These are phyloP conservation scores for Meganola albula DNA, from an alignment of 2,888 invertebrate species.

Conservation along the genomic window DNA sequence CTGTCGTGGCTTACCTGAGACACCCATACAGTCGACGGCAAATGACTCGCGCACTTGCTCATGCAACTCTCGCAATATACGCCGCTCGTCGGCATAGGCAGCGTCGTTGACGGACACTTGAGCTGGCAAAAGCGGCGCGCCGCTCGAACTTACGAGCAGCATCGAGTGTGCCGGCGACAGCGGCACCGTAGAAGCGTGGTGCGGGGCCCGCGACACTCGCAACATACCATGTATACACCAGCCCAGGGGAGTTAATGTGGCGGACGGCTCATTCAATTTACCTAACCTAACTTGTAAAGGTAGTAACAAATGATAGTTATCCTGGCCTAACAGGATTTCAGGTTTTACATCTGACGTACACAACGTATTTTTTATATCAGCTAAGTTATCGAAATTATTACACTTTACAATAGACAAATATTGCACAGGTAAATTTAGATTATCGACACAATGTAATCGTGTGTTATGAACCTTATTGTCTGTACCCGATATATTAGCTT, in stretches of 20 bases:
- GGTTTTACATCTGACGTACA: not conserved
- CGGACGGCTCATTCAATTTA: slow-evolving; percentile 1
- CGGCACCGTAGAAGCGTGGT: too few relatives aligned
- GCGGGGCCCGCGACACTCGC: too few relatives aligned
- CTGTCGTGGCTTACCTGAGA: slow-evolving; percentile 1
- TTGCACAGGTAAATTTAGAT: slow-evolving; percentile 1
- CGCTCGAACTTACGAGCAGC: not conserved
- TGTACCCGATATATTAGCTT: not conserved
- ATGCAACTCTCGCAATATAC: not conserved
- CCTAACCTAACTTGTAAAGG: slow-evolving; percentile 1
- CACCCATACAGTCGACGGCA: slow-evolving; percentile 3
- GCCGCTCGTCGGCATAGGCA: not conserved
- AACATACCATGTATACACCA: slow-evolving; percentile 5
- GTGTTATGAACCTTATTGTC: not conserved
- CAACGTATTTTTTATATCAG: not conserved
- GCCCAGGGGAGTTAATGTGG: slow-evolving; percentile 6
- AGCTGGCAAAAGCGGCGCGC: too few relatives aligned
- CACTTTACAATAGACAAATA: not conserved
- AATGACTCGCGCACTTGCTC: slow-evolving; percentile 2
- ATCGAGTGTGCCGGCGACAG: not conserved
- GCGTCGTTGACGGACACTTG: too few relatives aligned
- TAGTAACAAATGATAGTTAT: slow-evolving; percentile 4
- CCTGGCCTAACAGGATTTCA: slow-evolving; percentile 5
- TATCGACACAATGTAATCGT: not conserved
- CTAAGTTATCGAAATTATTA: not conserved